Percentiles rank a stretch among this genome's conserved stretches.
Evolutionary conservation across 2,113 vertebrate genomes (phyloP).

Genomic region (Piaya cayana): DNA sequence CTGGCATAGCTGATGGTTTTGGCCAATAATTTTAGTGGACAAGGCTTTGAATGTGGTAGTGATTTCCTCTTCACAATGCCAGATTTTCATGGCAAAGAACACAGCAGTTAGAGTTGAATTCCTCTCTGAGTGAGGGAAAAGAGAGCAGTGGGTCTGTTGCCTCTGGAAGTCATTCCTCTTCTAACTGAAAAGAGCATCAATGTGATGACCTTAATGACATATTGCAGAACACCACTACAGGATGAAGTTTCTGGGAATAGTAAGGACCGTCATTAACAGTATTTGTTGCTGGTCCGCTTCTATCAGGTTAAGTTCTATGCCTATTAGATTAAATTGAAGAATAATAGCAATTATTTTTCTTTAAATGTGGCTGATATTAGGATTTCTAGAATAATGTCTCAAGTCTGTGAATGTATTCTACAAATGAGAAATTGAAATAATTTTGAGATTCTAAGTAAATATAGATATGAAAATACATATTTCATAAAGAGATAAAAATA

Average conservation of each 20-base stretch:
- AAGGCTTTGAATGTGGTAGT: background rate
- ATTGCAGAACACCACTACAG: background rate
- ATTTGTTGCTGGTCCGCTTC: background rate
- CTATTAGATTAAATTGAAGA: background rate
- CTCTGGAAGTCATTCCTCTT: background rate
- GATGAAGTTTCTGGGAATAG: background rate
- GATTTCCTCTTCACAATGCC: background rate
- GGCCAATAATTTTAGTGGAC: background rate
- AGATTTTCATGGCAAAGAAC: accelerated
- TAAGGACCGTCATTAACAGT: background rate
- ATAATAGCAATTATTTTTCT: background rate
- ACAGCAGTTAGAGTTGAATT: background rate
- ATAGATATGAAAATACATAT: background rate
- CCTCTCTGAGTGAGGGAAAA: background rate
- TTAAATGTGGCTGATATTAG: background rate
- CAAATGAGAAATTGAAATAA: background rate
- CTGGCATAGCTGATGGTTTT: background rate
- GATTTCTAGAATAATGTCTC: background rate
- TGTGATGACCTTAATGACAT: background rate
- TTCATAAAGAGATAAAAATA: background rate
- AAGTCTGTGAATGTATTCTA: background rate
- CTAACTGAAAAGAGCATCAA: background rate
- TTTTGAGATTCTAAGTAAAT: background rate
- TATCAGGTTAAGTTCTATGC: background rate
- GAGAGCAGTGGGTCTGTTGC: background rate